phyloP scores from a whole-genome alignment of 2,113 vertebrate species.

The Recurvirostra avosetta region DNA sequence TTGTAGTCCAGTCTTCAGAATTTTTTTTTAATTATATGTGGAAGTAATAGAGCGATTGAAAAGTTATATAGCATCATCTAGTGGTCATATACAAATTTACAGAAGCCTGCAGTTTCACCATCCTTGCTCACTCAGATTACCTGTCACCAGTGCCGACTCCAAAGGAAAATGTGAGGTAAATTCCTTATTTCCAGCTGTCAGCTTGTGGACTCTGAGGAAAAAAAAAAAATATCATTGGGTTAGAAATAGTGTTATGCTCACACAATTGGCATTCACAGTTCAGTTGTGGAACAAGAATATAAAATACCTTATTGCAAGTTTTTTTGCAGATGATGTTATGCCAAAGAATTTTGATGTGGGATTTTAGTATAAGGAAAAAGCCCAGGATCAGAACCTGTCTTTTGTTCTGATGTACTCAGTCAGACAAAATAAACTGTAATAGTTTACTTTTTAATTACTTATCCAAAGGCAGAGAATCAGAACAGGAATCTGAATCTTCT shows the following conservation, averaged over 20 bases:
- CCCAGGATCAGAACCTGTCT: not conserved
- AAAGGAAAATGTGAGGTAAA: not conserved
- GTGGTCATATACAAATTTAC: not conserved
- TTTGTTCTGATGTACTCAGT: not conserved
- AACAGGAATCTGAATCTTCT: not conserved
- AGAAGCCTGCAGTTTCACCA: not conserved
- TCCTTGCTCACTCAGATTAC: not conserved
- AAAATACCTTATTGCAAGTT: not conserved
- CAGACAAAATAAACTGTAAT: not conserved
- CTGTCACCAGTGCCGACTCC: not conserved
- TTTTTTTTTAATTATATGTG: not conserved
- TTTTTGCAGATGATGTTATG: not conserved
- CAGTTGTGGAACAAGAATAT: not conserved
- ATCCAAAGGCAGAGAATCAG: not conserved
- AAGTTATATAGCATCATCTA: conserved; percentile 40
- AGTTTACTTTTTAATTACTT: not conserved
- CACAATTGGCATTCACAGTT: not conserved
- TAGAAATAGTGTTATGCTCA: not conserved
- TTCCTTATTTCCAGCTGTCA: not conserved
- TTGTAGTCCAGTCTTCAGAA: not conserved
- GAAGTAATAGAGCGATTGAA: not conserved
- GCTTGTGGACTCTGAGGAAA: not conserved
- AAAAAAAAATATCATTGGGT: not conserved
- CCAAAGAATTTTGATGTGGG: not conserved
- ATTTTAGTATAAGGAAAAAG: not conserved